Evolutionary conservation across 2,113 vertebrate genomes (phyloP).

Genomic region (Mesitornis unicolor): DNA sequence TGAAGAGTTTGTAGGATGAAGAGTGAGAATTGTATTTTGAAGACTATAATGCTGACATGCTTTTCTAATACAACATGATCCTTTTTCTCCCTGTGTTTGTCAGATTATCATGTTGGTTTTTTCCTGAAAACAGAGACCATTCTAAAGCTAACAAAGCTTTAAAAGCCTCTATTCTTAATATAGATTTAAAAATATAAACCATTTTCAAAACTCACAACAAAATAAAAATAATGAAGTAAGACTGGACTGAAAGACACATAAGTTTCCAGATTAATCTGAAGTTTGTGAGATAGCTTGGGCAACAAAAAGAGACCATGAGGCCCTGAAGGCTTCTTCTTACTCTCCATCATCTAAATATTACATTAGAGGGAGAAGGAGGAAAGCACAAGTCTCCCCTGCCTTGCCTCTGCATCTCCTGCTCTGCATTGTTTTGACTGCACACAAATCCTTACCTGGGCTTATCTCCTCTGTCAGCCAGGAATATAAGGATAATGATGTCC

Average conservation of each 20-base stretch:
- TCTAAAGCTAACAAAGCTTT: not conserved
- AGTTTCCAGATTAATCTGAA: not conserved
- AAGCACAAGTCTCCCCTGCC: fast-evolving
- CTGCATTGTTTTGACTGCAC: not conserved
- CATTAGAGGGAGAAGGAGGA: not conserved
- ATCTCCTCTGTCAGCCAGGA: not conserved
- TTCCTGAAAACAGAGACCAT: not conserved
- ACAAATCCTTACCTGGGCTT: not conserved
- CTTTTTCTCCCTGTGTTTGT: not conserved
- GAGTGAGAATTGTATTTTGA: not conserved
- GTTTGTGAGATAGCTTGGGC: not conserved
- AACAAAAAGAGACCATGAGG: not conserved
- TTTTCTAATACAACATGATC: not conserved
- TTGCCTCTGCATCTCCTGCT: not conserved
- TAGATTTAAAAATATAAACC: not conserved
- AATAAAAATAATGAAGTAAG: too few relatives aligned
- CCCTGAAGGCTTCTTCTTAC: not conserved
- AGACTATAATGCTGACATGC: not conserved
- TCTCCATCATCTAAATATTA: not conserved
- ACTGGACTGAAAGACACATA: not conserved
- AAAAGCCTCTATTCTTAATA: not conserved
- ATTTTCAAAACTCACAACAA: not conserved
- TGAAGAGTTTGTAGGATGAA: not conserved
- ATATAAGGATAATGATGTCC: not conserved
- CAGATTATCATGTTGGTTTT: not conserved